These are phyloP conservation scores for Mamestra brassicae DNA, from an alignment of 2,888 invertebrate genomes.

Conservation along the genomic window DNA sequence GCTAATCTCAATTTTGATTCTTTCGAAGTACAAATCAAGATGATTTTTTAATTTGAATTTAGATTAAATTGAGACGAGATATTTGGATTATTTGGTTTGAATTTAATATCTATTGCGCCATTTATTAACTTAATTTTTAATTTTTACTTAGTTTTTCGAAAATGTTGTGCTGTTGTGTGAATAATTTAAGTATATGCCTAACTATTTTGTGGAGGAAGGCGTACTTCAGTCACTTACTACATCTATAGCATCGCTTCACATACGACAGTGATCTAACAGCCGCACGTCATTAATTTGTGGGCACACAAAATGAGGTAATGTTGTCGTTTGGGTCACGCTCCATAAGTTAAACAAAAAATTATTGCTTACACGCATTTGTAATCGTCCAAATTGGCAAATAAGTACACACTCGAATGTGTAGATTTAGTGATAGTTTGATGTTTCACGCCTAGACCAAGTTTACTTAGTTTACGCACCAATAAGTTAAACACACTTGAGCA, in stretches of 20 bases:
- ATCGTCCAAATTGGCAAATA: slow-evolving; percentile 46
- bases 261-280: slow-evolving; percentile 10
- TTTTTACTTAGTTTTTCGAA: neutral
- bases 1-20: neutral
- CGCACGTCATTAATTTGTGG: slow-evolving; percentile 30
- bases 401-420: slow-evolving; percentile 38
- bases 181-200: no score
- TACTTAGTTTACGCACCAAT: slow-evolving; percentile 47
- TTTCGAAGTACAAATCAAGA: neutral
- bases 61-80: no score
- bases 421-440: slow-evolving; percentile 38
- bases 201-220: neutral
- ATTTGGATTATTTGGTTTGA: no score
- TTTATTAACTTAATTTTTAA: no score
- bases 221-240: neutral
- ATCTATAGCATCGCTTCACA: slow-evolving; percentile 8
- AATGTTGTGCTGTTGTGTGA: neutral
- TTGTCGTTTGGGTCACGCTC: slow-evolving; percentile 47
- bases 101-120: no score
- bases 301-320: slow-evolving; percentile 40
- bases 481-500: slow-evolving; percentile 26
- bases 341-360: slow-evolving; percentile 49
- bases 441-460: slow-evolving; percentile 31
- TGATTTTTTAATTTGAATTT: neutral
- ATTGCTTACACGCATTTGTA: slow-evolving; percentile 26